Base-by-base conservation (phyloP, 2,797 vertebrate genomes). In the Steatocranus sp. region DNA sequence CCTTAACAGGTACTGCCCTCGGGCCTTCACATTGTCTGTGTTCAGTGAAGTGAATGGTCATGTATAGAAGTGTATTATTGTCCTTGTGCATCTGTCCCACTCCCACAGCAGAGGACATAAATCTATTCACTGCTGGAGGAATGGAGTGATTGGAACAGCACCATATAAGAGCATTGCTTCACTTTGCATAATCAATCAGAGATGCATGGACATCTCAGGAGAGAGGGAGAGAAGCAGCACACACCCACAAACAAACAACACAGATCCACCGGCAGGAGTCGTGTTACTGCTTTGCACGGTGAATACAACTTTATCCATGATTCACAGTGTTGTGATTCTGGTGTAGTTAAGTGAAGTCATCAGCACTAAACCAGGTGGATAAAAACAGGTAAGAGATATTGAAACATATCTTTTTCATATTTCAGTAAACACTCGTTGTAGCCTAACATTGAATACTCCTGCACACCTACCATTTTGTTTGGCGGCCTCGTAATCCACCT, bases 401-500 rank as follows among this genome's bases (percentile, higher is more conserved):
- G 10, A 53, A 54, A 54, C 46, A 0, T 4, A 4, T 74, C 11
- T 23, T 49, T 75, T 23, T 4, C 7, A 36, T 7, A 58, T 76
- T 53, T 1, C 10, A n/a, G 10, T 2, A 18, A 30, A 8, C 25
- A 11, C 25, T 49, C 7, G 1, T 12, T n/a, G 25, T 48, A 30
- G 41, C 66, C 17, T 1, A 14, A 49, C 41, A 30, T 8, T 8
- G 27, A 48, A 30, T 8, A 4, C 53, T 30, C 34, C 9, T 41
- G 41, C 54, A 70, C 36, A 82, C 95, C 83, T 93, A 99, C 98
- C 98, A 0, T 99, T 99, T 93, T 99, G 98, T 95, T 99, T 99
- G 89, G 98, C 98, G 0, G 98, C 98, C 95, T 99, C 98, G 0
- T 99, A 99, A 94, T 99, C 98, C 89, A 98, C 98, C 93, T 99